These are phyloP conservation scores for Pararge aegeria DNA, from an alignment of 1,140 invertebrate genomes.

Conservation along the genomic window DNA sequence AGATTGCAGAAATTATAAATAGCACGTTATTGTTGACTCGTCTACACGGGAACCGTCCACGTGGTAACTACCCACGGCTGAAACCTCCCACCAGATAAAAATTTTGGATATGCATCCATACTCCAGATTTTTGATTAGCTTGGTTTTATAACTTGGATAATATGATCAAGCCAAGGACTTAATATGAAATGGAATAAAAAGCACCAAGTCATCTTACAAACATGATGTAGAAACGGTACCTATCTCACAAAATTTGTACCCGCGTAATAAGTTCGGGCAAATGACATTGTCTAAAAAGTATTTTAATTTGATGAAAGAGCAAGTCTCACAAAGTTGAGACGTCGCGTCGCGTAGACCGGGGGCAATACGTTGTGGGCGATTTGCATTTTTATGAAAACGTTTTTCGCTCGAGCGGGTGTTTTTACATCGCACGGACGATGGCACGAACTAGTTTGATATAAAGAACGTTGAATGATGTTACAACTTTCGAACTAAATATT, in stretches of 20 bases:
- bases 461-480: not conserved
- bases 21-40: too few relatives aligned
- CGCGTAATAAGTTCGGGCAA: slow-evolving; percentile 36
- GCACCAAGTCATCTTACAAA: not conserved
- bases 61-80: too few relatives aligned
- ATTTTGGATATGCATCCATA: too few relatives aligned
- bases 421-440: slow-evolving; percentile 6
- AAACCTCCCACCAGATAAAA: too few relatives aligned
- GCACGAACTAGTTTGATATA: not conserved
- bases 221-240: slow-evolving; percentile 1
- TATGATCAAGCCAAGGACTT: too few relatives aligned
- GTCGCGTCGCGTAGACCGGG: slow-evolving; percentile 30
- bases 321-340: slow-evolving; percentile 48
- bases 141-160: too few relatives aligned
- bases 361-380: slow-evolving; percentile 36
- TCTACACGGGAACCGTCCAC: too few relatives aligned
- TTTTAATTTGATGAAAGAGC: slow-evolving; percentile 66
- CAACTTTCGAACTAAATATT: not conserved
- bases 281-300: slow-evolving; percentile 62
- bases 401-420: slow-evolving; percentile 12
- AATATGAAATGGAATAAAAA: too few relatives aligned
- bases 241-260: slow-evolving; percentile 10
- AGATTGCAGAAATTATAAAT: too few relatives aligned
- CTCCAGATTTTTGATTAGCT: too few relatives aligned
- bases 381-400: slow-evolving; percentile 13